Evolutionary conservation across 1,140 invertebrate genomes (phyloP).

Genomic region (Latrodectus geometricus): DNA sequence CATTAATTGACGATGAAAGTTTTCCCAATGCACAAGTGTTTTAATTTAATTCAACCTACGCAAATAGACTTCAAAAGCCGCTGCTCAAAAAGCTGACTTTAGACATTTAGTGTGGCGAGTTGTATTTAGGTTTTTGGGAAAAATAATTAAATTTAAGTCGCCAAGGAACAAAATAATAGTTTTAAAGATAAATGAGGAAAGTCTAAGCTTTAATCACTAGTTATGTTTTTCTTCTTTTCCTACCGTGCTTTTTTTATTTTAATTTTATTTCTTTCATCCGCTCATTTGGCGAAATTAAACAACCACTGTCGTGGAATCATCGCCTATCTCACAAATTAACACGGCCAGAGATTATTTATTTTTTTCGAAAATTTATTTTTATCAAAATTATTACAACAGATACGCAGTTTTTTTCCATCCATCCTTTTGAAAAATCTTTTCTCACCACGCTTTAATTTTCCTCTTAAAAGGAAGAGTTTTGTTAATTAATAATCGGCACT

Average conservation of each 20-base stretch:
- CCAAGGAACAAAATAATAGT: constrained; percentile 38
- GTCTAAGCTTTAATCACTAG: constrained; percentile 8
- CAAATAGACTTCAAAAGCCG: not conserved
- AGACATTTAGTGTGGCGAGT: not conserved
- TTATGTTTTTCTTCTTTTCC: constrained; percentile 1
- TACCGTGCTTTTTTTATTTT: constrained; percentile 11
- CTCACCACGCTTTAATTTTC: not conserved
- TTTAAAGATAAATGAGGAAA: constrained; percentile 50
- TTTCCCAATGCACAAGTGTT: not conserved
- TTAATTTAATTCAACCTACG: not conserved
- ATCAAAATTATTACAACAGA: too few species aligned
- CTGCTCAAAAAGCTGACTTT: not conserved
- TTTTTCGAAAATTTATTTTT: not conserved
- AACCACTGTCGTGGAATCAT: not conserved
- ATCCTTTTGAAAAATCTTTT: not conserved
- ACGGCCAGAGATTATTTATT: constrained; percentile 9
- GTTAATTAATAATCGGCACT: constrained; percentile 48
- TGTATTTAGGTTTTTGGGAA: not conserved
- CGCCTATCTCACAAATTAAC: constrained; percentile 12
- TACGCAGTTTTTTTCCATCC: not conserved
- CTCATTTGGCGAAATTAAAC: not conserved
- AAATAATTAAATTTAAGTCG: constrained; percentile 52
- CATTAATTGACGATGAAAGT: not conserved
- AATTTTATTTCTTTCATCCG: not conserved
- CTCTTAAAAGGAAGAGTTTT: constrained; percentile 15